Evolutionary conservation across 1,140 invertebrate species (phyloP).

Genomic region (honey bee (Apis mellifera)): DNA sequence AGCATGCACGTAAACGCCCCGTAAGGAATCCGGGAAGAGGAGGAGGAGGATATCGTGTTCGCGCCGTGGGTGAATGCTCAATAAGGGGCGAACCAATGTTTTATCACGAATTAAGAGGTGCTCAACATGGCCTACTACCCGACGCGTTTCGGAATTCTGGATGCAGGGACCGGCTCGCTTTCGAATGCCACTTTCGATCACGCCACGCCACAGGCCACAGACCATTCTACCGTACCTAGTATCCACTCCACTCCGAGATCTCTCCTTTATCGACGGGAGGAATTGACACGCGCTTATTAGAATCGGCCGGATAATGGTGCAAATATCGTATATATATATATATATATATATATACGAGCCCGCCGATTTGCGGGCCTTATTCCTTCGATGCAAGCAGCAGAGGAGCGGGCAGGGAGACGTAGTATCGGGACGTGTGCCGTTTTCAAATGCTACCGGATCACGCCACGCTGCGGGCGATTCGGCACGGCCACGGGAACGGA

Average conservation of each 20-base stretch:
- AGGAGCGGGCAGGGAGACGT: too few species aligned
- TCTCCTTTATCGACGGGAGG: neutral
- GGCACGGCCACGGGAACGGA: conserved; percentile 6
- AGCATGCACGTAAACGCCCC: neutral
- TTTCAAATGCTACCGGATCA: conserved; percentile 60
- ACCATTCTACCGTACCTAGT: neutral
- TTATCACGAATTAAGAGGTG: conserved; percentile 74
- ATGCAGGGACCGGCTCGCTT: conserved; percentile 26
- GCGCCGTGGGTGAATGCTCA: conserved; percentile 64
- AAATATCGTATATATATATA: conserved; percentile 7
- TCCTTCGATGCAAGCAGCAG: neutral
- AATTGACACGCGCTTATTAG: conserved; percentile 60
- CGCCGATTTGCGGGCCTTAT: neutral
- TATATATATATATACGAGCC: too few species aligned
- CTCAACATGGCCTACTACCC: neutral
- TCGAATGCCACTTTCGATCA: conserved; percentile 65
- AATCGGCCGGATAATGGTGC: conserved; percentile 8
- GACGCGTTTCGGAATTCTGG: conserved; percentile 44
- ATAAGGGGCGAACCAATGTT: conserved; percentile 72
- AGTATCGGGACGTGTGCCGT: conserved; percentile 38
- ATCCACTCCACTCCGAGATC: neutral
- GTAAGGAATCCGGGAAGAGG: conserved; percentile 36
- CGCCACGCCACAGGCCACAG: conserved; percentile 55
- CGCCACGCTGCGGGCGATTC: conserved; percentile 45
- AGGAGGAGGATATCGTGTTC: conserved; percentile 59